Base-by-base conservation (phyloP, 2,797 vertebrate genomes). In the Syngnathus acus region DNA sequence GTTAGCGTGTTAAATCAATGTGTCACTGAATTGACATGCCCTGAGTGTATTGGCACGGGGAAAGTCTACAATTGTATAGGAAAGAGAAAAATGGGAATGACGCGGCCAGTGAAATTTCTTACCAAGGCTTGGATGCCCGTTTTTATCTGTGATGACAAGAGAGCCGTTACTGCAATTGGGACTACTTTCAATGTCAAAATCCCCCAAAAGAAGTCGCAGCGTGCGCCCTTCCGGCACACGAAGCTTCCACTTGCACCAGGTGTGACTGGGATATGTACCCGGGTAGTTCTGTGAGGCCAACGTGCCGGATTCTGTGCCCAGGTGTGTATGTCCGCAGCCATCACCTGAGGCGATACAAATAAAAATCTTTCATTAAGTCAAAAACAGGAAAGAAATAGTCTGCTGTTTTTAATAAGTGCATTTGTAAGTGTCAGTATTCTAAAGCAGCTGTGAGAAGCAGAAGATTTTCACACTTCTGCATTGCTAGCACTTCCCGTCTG, bases 271-370 rank as follows among this genome's bases (percentile, higher is more conserved):
- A 72, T 95, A 95, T 0, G 94, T 95, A 71, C 92, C 91, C 0
- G 94, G 94, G 70, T 93, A 95, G 88, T 93, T 93, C 77, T 82
- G 89, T n/a, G 93, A 94, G 70, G 92, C 86, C 76, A 95, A 57
- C 0, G 94, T 94, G 59, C 94, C 94, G 0, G 93, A 94, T 71
- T 88, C 88, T 6, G 88, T 45, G 40, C 90, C 87, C 78, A 94
- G 80, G 57, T 90, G 67, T 0, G 93, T 90, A 71, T 93, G 90
- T 60, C 94, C 94, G 32, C 94, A 95, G 72, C 94, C 93, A 1
- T 91, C 82, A 67, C 93, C 94, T 95, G 81, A 1, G 57, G 73
- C 38, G 1, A 23, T 2, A 65, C 0, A 39, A 50, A 32, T 0
- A 68, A 6, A 62, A 19, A 6, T 14, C 3, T 51, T 19, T 13